These are phyloP conservation scores for Eulemur mongoz DNA, from an alignment of 2,797 vertebrate genomes.

Conservation along the genomic window DNA sequence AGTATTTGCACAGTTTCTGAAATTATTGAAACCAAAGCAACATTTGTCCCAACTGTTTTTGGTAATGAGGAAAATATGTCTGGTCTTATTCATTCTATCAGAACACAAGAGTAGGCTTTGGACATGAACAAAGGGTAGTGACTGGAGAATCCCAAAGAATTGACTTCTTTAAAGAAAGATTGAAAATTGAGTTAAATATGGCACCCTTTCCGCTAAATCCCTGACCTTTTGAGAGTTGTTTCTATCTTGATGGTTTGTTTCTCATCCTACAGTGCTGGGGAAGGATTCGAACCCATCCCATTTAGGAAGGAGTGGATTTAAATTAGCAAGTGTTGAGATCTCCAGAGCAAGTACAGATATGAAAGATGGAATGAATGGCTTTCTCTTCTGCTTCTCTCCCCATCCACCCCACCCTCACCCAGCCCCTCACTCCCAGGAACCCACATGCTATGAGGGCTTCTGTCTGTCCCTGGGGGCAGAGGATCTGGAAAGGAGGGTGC, in stretches of 20 bases:
- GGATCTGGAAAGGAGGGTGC: not conserved
- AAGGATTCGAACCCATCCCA: not conserved
- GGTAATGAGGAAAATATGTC: not conserved
- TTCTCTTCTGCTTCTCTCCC: not conserved
- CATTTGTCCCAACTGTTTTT: slow-evolving; percentile 43
- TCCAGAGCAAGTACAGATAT: not conserved
- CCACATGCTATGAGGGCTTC: not conserved
- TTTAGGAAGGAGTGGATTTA: not conserved
- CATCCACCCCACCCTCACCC: fast-evolving
- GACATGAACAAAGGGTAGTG: not conserved
- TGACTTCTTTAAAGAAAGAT: not conserved
- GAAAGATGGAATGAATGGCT: not conserved
- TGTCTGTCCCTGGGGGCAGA: not conserved
- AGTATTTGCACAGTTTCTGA: slow-evolving; percentile 65
- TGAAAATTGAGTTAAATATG: not conserved
- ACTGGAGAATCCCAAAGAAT: not conserved
- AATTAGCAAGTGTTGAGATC: not conserved
- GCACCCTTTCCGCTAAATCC: not conserved
- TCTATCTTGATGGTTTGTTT: not conserved
- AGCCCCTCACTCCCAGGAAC: not conserved
- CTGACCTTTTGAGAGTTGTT: not conserved
- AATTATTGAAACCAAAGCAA: slow-evolving; percentile 34
- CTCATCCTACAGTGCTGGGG: not conserved
- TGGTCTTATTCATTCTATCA: slow-evolving; percentile 22
- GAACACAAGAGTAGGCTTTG: not conserved